phyloP scores from a whole-genome alignment of 1,140 invertebrate genomes.

The Listronotus oregonensis region DNA sequence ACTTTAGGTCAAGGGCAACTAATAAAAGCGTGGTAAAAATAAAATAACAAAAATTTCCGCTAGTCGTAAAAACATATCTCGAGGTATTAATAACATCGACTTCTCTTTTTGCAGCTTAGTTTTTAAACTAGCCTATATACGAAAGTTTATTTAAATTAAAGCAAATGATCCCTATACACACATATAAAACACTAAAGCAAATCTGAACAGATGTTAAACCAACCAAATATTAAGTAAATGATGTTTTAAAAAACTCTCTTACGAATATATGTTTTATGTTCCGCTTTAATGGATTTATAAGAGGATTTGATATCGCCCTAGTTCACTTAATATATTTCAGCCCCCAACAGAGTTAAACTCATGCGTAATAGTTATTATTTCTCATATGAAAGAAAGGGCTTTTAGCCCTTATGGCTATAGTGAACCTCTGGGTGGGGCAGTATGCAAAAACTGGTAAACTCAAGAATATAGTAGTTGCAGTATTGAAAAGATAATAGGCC shows the following conservation, averaged over 20 bases:
- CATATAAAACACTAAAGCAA: background rate
- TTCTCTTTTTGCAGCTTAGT: too few relatives aligned
- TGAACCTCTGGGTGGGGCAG: constrained; percentile 29
- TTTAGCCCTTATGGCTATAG: constrained; percentile 9
- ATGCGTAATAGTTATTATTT: constrained; percentile 36
- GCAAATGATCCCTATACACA: too few relatives aligned
- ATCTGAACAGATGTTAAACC: constrained; percentile 17
- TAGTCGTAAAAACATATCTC: too few relatives aligned
- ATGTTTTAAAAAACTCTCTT: constrained; percentile 26
- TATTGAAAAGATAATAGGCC: constrained; percentile 16
- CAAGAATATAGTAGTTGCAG: constrained; percentile 10
- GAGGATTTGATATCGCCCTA: constrained; percentile 26
- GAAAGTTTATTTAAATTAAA: too few relatives aligned
- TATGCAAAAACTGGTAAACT: constrained; percentile 30
- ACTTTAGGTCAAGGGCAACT: too few relatives aligned
- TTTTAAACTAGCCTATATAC: too few relatives aligned
- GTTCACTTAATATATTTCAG: constrained; percentile 5
- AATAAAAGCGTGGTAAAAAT: too few relatives aligned
- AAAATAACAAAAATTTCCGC: too few relatives aligned
- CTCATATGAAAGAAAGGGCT: constrained; percentile 22
- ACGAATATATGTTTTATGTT: constrained; percentile 19
- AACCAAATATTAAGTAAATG: constrained; percentile 9
- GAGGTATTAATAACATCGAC: too few relatives aligned
- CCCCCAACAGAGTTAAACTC: constrained; percentile 31
- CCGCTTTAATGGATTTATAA: constrained; percentile 35